These are phyloP conservation scores for Pantherophis alleghaniensis DNA, from an alignment of 2,797 vertebrate genomes.

Conservation along the genomic window DNA sequence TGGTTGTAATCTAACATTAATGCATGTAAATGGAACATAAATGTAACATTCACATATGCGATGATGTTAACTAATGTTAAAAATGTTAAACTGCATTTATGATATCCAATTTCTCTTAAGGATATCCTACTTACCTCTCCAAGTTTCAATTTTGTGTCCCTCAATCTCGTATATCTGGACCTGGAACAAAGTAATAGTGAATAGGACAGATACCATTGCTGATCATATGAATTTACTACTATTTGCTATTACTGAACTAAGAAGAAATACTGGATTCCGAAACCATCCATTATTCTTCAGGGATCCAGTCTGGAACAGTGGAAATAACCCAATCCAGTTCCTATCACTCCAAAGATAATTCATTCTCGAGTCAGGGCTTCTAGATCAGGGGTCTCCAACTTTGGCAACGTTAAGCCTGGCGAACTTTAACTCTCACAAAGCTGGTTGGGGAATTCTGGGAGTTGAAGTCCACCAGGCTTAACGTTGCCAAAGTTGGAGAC, in stretches of 20 bases:
- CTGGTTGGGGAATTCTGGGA: too few species aligned
- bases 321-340: neutral
- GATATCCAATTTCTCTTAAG: neutral
- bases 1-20: too few species aligned
- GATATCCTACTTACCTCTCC: constrained; percentile 81
- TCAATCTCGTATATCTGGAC: constrained; percentile 98
- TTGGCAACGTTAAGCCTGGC: too few species aligned
- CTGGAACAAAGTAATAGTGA: constrained; percentile 63
- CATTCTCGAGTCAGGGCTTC: neutral
- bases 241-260: neutral
- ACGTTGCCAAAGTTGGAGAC: too few species aligned
- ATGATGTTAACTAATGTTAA: neutral
- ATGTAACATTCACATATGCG: neutral
- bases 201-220: neutral
- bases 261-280: neutral
- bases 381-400: too few species aligned
- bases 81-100: neutral
- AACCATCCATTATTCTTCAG: neutral
- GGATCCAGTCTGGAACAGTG: neutral
- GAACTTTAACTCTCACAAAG: too few species aligned
- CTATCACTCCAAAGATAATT: neutral
- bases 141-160: constrained; percentile 96
- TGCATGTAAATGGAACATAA: neutral
- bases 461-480: too few species aligned
- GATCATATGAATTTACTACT: neutral